These are phyloP conservation scores for Pemphigus obesinymphae DNA, from an alignment of 1,140 invertebrate genomes.

Conservation along the genomic window DNA sequence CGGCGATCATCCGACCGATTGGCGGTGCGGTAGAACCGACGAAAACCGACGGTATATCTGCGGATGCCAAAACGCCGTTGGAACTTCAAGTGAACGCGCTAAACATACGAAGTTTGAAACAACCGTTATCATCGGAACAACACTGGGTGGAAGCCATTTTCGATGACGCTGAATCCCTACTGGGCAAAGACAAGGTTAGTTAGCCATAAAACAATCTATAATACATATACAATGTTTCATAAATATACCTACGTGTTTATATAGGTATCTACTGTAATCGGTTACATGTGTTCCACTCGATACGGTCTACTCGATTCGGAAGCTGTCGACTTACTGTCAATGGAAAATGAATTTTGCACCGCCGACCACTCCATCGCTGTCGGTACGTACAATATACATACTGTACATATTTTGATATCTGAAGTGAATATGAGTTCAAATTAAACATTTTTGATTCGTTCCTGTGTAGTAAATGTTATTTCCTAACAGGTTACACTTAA, in stretches of 20 bases:
- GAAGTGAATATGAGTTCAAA: too few relatives aligned
- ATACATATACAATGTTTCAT: not conserved
- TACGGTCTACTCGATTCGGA: conserved; percentile 69
- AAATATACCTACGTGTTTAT: not conserved
- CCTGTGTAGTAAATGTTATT: too few relatives aligned
- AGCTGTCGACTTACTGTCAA: conserved; percentile 67
- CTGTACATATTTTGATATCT: not conserved
- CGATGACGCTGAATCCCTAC: not conserved
- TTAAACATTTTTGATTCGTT: too few relatives aligned
- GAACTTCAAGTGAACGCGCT: not conserved
- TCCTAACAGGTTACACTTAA: too few relatives aligned
- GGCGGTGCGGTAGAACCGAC: not conserved
- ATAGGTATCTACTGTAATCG: conserved; percentile 3
- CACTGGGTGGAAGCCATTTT: conserved; percentile 19
- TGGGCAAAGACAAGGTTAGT: conserved; percentile 26
- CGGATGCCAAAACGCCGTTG: not conserved
- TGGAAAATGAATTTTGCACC: conserved; percentile 59
- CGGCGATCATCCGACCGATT: not conserved
- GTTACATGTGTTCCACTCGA: not conserved
- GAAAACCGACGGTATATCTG: not conserved
- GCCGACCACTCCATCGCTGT: not conserved
- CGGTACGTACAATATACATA: not conserved
- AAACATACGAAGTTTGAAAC: not conserved
- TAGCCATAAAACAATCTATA: too few relatives aligned
- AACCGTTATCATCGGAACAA: not conserved